Evolutionary conservation across 2,888 invertebrate species (phyloP).

Genomic region (Calliopum simillimum): DNA sequence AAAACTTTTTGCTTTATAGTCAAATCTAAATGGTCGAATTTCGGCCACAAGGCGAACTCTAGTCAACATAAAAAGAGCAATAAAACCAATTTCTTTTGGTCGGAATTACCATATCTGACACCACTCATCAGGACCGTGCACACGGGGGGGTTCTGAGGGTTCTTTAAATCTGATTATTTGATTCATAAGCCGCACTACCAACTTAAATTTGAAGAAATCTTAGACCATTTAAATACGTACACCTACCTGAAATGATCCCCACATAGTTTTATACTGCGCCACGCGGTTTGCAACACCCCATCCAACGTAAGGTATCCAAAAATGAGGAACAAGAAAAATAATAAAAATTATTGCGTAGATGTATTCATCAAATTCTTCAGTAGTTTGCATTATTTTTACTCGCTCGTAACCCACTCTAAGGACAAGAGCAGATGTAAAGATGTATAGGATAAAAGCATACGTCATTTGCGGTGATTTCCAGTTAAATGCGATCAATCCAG

Average conservation of each 20-base stretch:
- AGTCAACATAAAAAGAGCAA: too few relatives aligned
- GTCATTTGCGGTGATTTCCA: slow-evolving; percentile 73
- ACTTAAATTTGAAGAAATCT: neutral
- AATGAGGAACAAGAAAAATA: slow-evolving; percentile 75
- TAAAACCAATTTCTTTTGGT: too few relatives aligned
- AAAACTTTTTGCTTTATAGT: too few relatives aligned
- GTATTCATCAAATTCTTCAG: slow-evolving; percentile 75
- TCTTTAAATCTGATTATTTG: too few relatives aligned
- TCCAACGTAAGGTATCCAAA: slow-evolving; percentile 76
- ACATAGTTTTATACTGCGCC: slow-evolving; percentile 76
- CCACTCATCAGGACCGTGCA: too few relatives aligned
- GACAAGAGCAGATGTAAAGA: slow-evolving; percentile 71
- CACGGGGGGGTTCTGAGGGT: too few relatives aligned
- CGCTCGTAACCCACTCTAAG: slow-evolving; percentile 74
- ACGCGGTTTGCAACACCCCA: slow-evolving; percentile 78
- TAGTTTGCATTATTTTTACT: slow-evolving; percentile 71
- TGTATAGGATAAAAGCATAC: slow-evolving; percentile 75
- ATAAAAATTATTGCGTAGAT: slow-evolving; percentile 77
- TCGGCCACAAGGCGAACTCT: too few relatives aligned
- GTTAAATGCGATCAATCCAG: slow-evolving; percentile 72
- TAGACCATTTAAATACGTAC: neutral
- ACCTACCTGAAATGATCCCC: slow-evolving; percentile 75
- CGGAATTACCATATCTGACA: too few relatives aligned
- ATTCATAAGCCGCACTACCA: neutral
- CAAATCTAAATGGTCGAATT: too few relatives aligned